Base-by-base conservation (phyloP, 2,888 invertebrate species). In the Phoronis australis region DNA sequence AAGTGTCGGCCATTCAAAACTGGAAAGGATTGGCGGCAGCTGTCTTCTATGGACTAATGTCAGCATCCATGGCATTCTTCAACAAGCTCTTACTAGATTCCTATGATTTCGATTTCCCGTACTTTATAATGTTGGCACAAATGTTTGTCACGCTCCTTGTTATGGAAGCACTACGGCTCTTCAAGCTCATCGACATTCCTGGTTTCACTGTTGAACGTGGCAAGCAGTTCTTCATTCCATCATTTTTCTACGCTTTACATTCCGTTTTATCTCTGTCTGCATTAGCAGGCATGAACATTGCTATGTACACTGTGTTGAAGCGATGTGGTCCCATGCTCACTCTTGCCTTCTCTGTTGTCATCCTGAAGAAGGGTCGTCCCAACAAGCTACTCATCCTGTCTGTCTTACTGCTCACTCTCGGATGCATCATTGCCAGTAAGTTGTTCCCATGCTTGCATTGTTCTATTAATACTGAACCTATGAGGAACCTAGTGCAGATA, bases 241-340 rank as follows among this genome's bases (percentile, higher is more conserved):
- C 80, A 0, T 44, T 80, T 9, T 78, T 79, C 54, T 80, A 78
- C 62, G 77, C 76, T 1, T 52, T 79, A 1, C 78, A 81, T 52
- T 72, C 79, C 35, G 74, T 79, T 42, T 64, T 80, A 31, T 76
- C 79, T 6, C 71, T 81, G 31, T 73, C 72, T 51, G 80, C 81
- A 1, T 68, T 82, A 24, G 75, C 78, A 53, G 80, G 80, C 44
- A 80, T 81, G 75, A 80, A 80, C 51, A 76, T 81, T 56, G 81
- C 81, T 1, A 77, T 80, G 72, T 81, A 81, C 61, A 80, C 80
- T 2, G 78, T 80, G 3, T 58, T 81, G 24, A 81, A 81, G 61
- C 68, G 81, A 44, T 79, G 76, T 58, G 73, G 73, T 3, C 79
- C 79, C 1, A 55, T 79, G 2, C 73, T 76, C 3, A 79, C 76